Base-by-base conservation (phyloP, 2,888 invertebrate genomes). In the Luperina testacea region DNA sequence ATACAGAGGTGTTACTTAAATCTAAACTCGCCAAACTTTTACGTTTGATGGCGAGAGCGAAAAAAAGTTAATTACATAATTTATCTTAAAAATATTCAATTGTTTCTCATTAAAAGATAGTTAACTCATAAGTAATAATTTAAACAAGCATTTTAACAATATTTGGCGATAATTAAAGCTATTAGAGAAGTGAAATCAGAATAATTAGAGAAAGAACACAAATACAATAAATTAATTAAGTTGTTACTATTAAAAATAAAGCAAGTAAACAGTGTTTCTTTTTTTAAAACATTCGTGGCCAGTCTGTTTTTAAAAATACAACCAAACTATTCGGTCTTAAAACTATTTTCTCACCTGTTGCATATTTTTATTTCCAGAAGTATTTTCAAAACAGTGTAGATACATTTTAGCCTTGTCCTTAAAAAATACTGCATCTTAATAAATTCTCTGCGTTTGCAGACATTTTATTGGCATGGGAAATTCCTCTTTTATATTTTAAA, bases 341-440 rank as follows among this genome's bases (percentile, higher is more conserved):
- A 45, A 65, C 27, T 24, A 72, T 68, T 48, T 48, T n/a, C 59
- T 53, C 38, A 73, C 64, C 42, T 68, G 75, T 80, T 75, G 65
- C 70, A 11, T 32, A 45, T 24, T 74, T 73, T 80, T 64, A 20
- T 20, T 17, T 6, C n/a, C 45, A 27, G 51, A 20, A 53, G 42
- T 17, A 32, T 69, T 77, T 48, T n/a, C 6, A 57, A 69, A 77
- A 38, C n/a, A n/a, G 6, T 24, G n/a, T 38, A 45, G 11, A 9
- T 48, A 6, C 9, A 42, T 65, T 57, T 42, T 42, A 0, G 24
- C 2, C 5, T 3, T 68, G n/a, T 51, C 20, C 15, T 53, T 32
- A 17, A 38, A 17, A 81, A 63, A 51, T 59, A 80, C 45, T 53
- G 53, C 48, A 6, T 51, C 0, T 17, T 45, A 9, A 51, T 38